These are phyloP conservation scores for Oncorhynchus keta DNA, from an alignment of 2,113 vertebrate genomes.

Conservation along the genomic window DNA sequence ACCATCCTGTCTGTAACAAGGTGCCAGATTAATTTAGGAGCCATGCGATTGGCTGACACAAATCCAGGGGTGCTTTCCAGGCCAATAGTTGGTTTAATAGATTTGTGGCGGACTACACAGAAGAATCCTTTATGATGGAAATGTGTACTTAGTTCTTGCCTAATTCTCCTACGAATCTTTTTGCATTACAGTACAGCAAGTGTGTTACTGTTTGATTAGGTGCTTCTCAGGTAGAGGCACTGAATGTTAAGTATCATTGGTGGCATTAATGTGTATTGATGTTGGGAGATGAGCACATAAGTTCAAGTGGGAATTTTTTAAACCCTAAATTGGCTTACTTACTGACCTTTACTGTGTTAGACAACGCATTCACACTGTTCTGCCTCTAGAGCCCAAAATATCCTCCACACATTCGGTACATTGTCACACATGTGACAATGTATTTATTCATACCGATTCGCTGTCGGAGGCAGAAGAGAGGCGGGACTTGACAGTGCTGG, in stretches of 20 bases:
- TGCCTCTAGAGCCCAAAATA: too few species aligned
- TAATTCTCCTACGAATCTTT: not conserved
- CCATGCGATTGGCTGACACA: not conserved
- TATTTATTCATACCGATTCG: slow-evolving; percentile 79
- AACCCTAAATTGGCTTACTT: too few species aligned
- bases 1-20: not conserved
- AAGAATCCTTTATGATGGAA: not conserved
- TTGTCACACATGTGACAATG: not conserved
- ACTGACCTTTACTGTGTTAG: too few species aligned
- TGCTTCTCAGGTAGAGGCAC: too few species aligned
- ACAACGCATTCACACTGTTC: too few species aligned
- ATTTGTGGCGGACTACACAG: not conserved
- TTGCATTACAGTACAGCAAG: not conserved
- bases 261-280: too few species aligned
- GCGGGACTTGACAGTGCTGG: slow-evolving; percentile 62
- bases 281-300: too few species aligned
- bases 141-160: not conserved
- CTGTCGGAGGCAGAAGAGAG: slow-evolving; percentile 83
- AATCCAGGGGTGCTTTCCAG: not conserved
- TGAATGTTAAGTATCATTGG: too few species aligned
- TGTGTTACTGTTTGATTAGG: not conserved
- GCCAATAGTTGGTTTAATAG: slow-evolving; percentile 1
- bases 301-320: too few species aligned
- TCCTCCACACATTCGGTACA: not conserved
- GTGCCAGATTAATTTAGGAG: not conserved